phyloP scores from a whole-genome alignment of 2,888 invertebrate species.

The Notodonta ziczac region DNA sequence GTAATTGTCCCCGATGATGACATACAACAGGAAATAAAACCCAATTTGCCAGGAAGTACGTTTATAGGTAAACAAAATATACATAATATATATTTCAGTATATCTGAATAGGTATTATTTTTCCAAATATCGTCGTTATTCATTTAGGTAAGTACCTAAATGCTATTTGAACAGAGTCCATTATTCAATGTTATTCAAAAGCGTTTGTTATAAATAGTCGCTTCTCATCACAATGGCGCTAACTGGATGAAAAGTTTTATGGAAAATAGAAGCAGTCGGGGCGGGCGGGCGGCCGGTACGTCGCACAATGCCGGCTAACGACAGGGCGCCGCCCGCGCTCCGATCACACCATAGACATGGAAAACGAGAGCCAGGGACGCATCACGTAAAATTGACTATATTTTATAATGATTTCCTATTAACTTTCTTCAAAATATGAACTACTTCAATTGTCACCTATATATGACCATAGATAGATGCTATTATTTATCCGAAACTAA shows the following conservation, averaged over 20 bases:
- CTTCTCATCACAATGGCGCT: constrained; percentile 14
- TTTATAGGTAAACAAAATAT: too few species aligned
- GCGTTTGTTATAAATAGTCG: constrained; percentile 4
- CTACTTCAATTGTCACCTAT: too few species aligned
- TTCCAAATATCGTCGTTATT: not conserved
- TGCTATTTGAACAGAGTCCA: not conserved
- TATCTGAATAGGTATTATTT: not conserved
- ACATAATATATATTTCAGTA: too few species aligned
- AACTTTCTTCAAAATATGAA: too few species aligned
- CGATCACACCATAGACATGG: constrained; percentile 2
- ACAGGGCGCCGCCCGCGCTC: not conserved
- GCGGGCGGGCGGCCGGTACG: constrained; percentile 18
- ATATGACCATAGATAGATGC: too few species aligned
- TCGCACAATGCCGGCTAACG: constrained; percentile 39
- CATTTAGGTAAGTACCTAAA: not conserved
- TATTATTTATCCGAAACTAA: too few species aligned
- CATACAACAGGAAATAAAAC: too few species aligned
- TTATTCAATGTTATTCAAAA: constrained; percentile 6
- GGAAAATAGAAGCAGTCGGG: constrained; percentile 26
- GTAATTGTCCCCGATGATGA: too few species aligned
- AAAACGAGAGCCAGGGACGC: not conserved
- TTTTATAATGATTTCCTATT: not conserved
- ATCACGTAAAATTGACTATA: not conserved
- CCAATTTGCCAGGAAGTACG: too few species aligned
- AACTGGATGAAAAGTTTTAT: constrained; percentile 36